Evolutionary conservation across 2,113 vertebrate species (phyloP).

Genomic region (Mesembrinibis cayennensis): DNA sequence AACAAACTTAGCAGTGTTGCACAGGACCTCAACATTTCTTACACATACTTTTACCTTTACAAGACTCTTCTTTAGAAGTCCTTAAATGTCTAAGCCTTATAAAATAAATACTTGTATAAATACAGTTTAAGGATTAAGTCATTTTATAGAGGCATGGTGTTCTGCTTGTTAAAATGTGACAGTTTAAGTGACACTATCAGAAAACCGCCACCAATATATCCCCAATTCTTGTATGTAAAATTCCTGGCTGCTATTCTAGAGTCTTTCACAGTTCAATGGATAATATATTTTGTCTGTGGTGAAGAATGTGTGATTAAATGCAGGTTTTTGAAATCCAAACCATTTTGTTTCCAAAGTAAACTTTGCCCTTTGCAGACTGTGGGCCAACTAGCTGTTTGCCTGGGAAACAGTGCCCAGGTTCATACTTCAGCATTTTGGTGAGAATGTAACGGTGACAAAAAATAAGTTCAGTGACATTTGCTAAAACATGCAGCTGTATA

Average conservation of each 20-base stretch:
- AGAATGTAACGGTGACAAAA: constrained; percentile 31
- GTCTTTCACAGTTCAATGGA: constrained; percentile 70
- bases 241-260: constrained; percentile 67
- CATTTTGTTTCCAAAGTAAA: constrained; percentile 59
- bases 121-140: constrained; percentile 67
- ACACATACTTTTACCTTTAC: constrained; percentile 68
- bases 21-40: constrained; percentile 72
- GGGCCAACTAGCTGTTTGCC: constrained; percentile 9
- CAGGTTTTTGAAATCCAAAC: constrained; percentile 41
- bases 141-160: constrained; percentile 67
- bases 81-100: constrained; percentile 78
- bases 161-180: constrained; percentile 63
- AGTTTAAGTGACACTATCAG: constrained; percentile 67
- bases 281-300: constrained; percentile 64
- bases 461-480: background rate
- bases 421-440: background rate
- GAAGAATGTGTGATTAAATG: constrained; percentile 64
- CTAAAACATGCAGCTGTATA: constrained; percentile 15
- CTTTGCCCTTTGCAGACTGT: constrained; percentile 17
- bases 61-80: constrained; percentile 66
- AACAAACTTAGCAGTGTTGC: constrained; percentile 65
- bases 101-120: constrained; percentile 74
- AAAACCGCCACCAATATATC: constrained; percentile 70
- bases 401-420: constrained; percentile 46
- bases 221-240: constrained; percentile 66